Base-by-base conservation (phyloP, 2,113 vertebrate species). In the Rhinolophus sinicus region DNA sequence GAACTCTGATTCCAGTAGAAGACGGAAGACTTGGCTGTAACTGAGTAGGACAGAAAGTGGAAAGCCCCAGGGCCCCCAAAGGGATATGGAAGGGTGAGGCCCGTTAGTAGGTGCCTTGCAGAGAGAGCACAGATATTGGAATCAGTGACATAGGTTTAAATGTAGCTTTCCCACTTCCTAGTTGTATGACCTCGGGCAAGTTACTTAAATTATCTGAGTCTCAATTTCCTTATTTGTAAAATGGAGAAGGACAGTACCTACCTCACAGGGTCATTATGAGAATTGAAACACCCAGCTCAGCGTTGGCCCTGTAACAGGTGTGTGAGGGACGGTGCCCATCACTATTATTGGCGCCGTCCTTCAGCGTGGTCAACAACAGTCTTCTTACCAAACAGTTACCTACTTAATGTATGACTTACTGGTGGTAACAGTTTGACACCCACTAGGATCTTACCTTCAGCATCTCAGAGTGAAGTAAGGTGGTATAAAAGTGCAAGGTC, bases 171-270 rank as follows among this genome's bases (percentile, higher is more conserved):
- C 75, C 1, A 15, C 15, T 65, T 88, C 47, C 94, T 77, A 26
- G 24, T 28, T 56, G 54, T 50, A 33, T 54, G 56, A 62, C 24
- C 26, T 50, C 35, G 18, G 65, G 67, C 30, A 88, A 86, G 19
- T 82, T 84, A 72, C 77, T 88, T 70, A 81, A 65, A n/a, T 91
- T 26, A 76, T 75, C 38, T 62, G 67, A 93, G 60, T 60, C 18
- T 93, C 64, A 44, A 19, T 65, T 65, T 86, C 44, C 60, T 96
- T 83, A 30, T 82, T 93, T 90, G 47, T 96, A 67, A 96, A 75
- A 47, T 60, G 24, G 28, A 76, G 44, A 72, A 50, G 58, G 58
- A 56, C 3, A 77, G 35, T 14, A 75, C 21, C 65, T 56, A 40
- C 30, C 52, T 93, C 88, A 30, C 52, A 73, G 72, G 47, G 52